Evolutionary conservation across 2,888 invertebrate genomes (phyloP).

Genomic region (Lottia scabra): DNA sequence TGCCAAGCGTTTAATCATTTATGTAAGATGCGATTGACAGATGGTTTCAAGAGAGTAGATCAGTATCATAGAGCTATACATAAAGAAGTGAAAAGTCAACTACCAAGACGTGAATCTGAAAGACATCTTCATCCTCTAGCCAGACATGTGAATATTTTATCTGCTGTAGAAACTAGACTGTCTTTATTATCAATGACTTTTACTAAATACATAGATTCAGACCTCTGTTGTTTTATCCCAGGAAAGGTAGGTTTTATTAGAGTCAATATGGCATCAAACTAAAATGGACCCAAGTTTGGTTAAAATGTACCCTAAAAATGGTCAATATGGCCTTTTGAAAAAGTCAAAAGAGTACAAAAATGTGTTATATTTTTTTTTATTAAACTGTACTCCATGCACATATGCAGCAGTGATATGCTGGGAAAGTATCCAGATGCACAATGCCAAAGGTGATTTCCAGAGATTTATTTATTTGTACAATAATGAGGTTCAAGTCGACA

Average conservation of each 20-base stretch:
- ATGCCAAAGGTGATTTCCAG: too few relatives aligned
- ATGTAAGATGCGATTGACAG: conserved; percentile 82
- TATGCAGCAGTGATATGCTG: too few relatives aligned
- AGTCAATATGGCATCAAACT: too few relatives aligned
- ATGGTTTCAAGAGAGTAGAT: conserved; percentile 86
- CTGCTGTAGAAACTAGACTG: conserved; percentile 89
- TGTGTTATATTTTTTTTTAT: too few relatives aligned
- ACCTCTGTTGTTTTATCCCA: conserved; percentile 91
- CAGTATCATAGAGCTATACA: conserved; percentile 81
- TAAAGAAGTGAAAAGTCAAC: conserved; percentile 82
- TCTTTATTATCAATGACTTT: conserved; percentile 95
- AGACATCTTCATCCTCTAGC: conserved; percentile 86
- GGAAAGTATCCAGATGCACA: too few relatives aligned
- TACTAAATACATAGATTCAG: conserved; percentile 85
- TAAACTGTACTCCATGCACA: too few relatives aligned
- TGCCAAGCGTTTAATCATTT: conserved; percentile 82
- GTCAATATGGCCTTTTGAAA: too few relatives aligned
- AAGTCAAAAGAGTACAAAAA: too few relatives aligned
- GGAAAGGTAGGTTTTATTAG: conserved; percentile 83
- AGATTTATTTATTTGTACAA: too few relatives aligned
- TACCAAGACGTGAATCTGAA: conserved; percentile 91
- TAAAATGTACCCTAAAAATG: too few relatives aligned
- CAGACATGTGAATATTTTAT: conserved; percentile 89
- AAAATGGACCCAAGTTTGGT: too few relatives aligned
- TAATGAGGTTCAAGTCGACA: too few relatives aligned